Conservation (phyloP, 2,113 vertebrate genomes). For the Anser cygnoides region DNA sequence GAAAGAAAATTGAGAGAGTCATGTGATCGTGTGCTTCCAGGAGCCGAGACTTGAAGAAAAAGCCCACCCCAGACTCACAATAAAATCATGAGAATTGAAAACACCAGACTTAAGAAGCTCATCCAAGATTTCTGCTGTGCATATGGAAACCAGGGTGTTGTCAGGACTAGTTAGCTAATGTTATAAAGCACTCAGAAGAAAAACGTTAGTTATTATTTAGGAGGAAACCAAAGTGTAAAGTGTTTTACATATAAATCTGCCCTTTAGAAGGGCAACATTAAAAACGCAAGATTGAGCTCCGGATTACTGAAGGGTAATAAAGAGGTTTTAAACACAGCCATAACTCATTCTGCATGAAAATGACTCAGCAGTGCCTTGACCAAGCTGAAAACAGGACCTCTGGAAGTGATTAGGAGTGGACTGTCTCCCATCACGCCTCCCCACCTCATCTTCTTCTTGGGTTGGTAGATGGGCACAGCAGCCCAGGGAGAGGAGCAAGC, state of each 20-base stretch:
- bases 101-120: slow-evolving; percentile 34
- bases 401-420: slow-evolving; percentile 26
- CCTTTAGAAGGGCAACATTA: slow-evolving; percentile 44
- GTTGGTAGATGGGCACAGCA: background rate
- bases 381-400: slow-evolving; percentile 40
- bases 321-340: slow-evolving; percentile 47
- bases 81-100: slow-evolving; percentile 57
- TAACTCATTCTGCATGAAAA: slow-evolving; percentile 57
- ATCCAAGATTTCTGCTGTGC: slow-evolving; percentile 56
- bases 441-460: background rate
- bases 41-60: slow-evolving; percentile 43
- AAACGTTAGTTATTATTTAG: slow-evolving; percentile 57
- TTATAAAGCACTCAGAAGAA: slow-evolving; percentile 62
- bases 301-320: slow-evolving; percentile 47
- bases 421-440: background rate
- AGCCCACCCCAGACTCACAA: slow-evolving; percentile 42
- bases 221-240: slow-evolving; percentile 68
- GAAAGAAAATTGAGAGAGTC: background rate
- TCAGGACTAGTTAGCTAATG: slow-evolving; percentile 55
- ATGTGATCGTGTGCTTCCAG: slow-evolving; percentile 36
- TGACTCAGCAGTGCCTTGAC: slow-evolving; percentile 51
- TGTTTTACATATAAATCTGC: slow-evolving; percentile 67
- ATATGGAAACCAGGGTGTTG: slow-evolving; percentile 62
- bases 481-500: background rate
- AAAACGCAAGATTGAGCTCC: background rate